Evolutionary conservation across 92 coral and sea anemone species (phyloP).

Genomic region (Pocillopora grandis): DNA sequence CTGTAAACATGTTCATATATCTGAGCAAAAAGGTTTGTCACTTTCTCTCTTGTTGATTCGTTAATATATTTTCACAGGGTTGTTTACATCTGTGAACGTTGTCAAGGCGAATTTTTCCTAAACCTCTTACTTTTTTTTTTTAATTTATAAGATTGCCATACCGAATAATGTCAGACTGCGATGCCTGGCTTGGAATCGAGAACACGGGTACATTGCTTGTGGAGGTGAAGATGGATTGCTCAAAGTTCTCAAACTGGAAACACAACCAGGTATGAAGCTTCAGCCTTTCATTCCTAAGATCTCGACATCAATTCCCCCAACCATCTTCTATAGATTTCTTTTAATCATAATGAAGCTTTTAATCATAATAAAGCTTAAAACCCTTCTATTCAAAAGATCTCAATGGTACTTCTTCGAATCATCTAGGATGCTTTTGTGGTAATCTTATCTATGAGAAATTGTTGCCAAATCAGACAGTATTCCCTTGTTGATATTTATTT

Average conservation of each 20-base stretch:
- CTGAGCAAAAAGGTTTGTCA: conserved; percentile 88
- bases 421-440: no score
- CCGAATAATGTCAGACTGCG: conserved; percentile 92
- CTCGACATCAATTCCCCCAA: no score
- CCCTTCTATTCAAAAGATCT: no score
- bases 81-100: conserved; percentile 28
- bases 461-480: no score
- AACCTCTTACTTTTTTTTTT: neutral
- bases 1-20: conserved; percentile 79
- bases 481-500: no score
- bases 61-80: neutral
- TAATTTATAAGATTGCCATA: conserved; percentile 81
- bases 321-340: no score
- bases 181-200: conserved; percentile 95
- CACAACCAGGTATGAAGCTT: conserved; percentile 75
- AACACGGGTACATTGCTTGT: conserved; percentile 94
- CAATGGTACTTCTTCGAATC: no score
- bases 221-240: conserved; percentile 98
- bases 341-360: no score
- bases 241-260: conserved; percentile 88
- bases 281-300: no score
- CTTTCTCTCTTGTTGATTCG: neutral
- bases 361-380: no score
- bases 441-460: no score
- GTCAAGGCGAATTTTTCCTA: conserved; percentile 29